Evolutionary conservation across 2,888 invertebrate species (phyloP), one percentile per base, ranked within the genome.

Genomic region (Hyppa rectilinea): DNA sequence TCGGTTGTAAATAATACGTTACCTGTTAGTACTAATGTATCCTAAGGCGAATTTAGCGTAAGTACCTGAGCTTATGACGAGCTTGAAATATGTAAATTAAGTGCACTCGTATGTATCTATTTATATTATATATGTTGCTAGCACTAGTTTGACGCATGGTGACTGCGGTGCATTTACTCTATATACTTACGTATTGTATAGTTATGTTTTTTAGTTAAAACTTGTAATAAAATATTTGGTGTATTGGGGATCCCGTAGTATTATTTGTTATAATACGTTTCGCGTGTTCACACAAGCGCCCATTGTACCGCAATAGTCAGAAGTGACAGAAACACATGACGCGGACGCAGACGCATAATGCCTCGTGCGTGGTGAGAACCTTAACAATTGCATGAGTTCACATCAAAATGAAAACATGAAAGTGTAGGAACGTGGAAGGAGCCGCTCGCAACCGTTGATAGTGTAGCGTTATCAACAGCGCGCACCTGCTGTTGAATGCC

Each of bases 1-100:
- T 31, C 34, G 55, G 50, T 76, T 85, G 85, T 92, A 97, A 82
- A 97, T 96, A 84, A 72, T 50, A 72, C 74, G 52, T 82, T 72
- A 78, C 62, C 78, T 61, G 58, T 74, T 83, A 81, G 76, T 65
- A 75, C 75, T 82, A 83, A 84, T 71, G 72, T 85, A 78, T 78
- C 17, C 71, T 87, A 84, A 84, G 81, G 53, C 72, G 79, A 75
- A 75, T 83, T 81, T 92, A 91, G 90, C 65, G 86, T 91, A 90
- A 91, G 92, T 92, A 92, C 90, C 91, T 90, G 92, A 91, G 86
- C 85, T 87, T 87, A 75, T 80, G 63, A 78, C 73, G 81, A 78
- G 81, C 79, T 79, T 84, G 53, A 81, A 31, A 77, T 82, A 78
- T 83, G 75, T 83, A 77, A 72, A 78, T 82, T 71, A 61, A 78